Base-by-base conservation (phyloP, 2,888 invertebrate genomes). In the Parnassius orleans region DNA sequence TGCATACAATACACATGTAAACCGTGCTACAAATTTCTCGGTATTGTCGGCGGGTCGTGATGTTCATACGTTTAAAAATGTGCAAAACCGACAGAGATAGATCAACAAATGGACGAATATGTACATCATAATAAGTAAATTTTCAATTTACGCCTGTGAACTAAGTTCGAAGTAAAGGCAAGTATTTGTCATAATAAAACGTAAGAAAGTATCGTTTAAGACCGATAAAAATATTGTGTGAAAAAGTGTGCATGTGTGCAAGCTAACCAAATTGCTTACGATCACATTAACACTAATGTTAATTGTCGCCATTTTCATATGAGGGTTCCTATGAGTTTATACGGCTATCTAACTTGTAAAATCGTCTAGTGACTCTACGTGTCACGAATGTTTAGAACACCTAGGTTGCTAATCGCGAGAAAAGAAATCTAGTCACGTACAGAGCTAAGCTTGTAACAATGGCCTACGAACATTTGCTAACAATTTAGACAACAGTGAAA, bases 301-400 rank as follows among this genome's bases (percentile, higher is more conserved):
- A 60, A 62, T 60, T 48, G 60, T 51, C 42, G 51, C 56, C 50
- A 41, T 44, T 47, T 33, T 61, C 59, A 42, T 57, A 58, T 53
- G 61, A 73, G 63, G 68, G 69, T 69, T 72, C 62, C 67, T 24
- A 3, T 52, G 5, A 46, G 48, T 48, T 14, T 48, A 73, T 77
- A 79, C 70, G 77, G 80, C 76, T 80, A 79, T 81, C 81, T 70
- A 69, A 66, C 76, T 77, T 83, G 81, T 83, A 75, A 66, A 71
- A 72, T 75, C 67, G 69, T 71, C 69, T 75, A 72, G 70, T 70
- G 67, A 67, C 68, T 43, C 68, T 68, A 83, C 87, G 87, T 87
- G 86, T 69, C 66, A 53, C 58, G 85, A 81, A 82, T 86, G 63
- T 64, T 68, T 70, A 74, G 68, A 66, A 61, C 64, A 58, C 62